Evolutionary conservation across 2,797 vertebrate species (phyloP), one percentile per base, ranked within the genome.

Genomic region (Leucoraja ocellata): DNA sequence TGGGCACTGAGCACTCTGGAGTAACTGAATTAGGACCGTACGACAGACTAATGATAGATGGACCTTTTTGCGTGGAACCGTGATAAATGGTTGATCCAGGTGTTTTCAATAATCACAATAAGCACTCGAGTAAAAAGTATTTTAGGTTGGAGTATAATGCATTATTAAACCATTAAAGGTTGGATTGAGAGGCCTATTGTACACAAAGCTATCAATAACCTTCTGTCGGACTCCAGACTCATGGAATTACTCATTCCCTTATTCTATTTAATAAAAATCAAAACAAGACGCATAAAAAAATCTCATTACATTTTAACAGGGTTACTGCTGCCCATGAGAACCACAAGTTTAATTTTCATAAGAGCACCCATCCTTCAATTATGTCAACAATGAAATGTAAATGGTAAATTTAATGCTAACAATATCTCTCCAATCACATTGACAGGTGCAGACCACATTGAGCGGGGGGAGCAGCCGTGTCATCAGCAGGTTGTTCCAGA

Each of bases 301-400:
- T 99, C 97, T 97, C 98, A 99, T 99, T 99, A 99, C 97, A 98
- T 98, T 99, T 99, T 99, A 99, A 99, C 98, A 99, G 98, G 98
- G 99, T 99, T 99, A 99, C 98, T 98, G 98, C 98, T 98, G 98
- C 97, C 98, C 97, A 93, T 97, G 97, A 98, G 98, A 97, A 98
- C 97, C 97, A 97, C 96, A 96, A 97, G 98, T 99, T 99, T 99
- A 98, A 99, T 99, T 99, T 99, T 98, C 98, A 99, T 99, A 99
- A 99, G 98, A 99, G 99, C 99, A 98, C 98, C 98, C 98, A 99
- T 99, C 98, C 97, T 98, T 99, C 98, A 99, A 98, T 99, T 98
- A 99, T 99, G 98, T 99, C 98, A 99, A 96, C 95, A 96, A 95
- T 97, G 98, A 98, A 99, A 99, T 99, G 98, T 98, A 99, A 99